Conservation (phyloP, 2,113 vertebrate species). For the Panurus biarmicus region DNA sequence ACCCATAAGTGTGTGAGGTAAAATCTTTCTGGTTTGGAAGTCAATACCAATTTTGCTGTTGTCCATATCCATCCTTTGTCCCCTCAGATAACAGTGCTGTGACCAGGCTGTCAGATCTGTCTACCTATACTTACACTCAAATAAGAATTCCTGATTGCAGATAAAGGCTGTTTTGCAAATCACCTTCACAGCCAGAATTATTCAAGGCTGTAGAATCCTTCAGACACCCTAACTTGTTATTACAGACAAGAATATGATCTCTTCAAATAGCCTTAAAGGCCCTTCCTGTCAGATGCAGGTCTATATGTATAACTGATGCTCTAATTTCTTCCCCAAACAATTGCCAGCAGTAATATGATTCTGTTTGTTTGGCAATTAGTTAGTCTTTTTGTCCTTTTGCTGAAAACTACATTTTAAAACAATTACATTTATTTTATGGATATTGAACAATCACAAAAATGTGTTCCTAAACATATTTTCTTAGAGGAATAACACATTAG, state of each 20-base stretch:
- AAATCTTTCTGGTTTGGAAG: background rate
- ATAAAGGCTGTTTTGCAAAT: background rate
- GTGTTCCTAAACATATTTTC: background rate
- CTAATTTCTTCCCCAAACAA: background rate
- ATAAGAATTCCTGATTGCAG: background rate
- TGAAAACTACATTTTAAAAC: background rate
- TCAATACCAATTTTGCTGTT: background rate
- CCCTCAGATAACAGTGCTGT: background rate
- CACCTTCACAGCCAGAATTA: background rate
- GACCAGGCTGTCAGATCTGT: background rate
- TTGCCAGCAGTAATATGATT: background rate
- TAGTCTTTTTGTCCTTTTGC: background rate
- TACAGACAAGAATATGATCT: background rate
- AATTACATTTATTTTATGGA: background rate
- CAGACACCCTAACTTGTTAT: background rate
- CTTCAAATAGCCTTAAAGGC: background rate
- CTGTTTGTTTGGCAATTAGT: background rate
- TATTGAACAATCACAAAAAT: background rate
- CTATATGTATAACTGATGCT: background rate
- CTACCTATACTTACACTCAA: background rate
- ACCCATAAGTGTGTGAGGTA: background rate
- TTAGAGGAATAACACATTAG: background rate
- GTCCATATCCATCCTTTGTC: background rate
- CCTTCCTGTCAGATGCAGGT: background rate
- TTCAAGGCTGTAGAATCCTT: background rate